Conservation (phyloP, 2,113 vertebrate species). For the Phocoena phocoena region DNA sequence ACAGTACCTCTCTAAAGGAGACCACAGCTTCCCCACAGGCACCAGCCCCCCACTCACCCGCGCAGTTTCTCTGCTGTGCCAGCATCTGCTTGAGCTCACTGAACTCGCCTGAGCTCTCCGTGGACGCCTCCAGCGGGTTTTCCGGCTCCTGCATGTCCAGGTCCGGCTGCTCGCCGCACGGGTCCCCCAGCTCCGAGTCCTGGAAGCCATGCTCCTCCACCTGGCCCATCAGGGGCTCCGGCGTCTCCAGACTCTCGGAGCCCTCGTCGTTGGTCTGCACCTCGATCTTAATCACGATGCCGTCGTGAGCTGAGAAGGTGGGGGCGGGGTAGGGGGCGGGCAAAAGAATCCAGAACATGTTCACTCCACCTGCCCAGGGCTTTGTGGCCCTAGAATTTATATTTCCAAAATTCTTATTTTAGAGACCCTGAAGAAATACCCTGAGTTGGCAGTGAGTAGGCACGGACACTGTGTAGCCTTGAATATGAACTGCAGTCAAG, state of each 20-base stretch:
- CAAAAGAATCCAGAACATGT: not conserved
- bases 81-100: conserved; percentile 79
- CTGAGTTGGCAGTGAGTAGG: not conserved
- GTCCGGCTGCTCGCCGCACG: conserved; percentile 68
- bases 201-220: conserved; percentile 77
- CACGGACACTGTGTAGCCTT: not conserved
- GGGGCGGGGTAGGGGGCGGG: not conserved
- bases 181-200: conserved; percentile 69
- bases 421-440: not conserved
- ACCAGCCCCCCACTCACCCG: conserved; percentile 36
- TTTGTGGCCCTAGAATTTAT: not conserved
- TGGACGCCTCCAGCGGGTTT: conserved; percentile 50
- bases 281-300: conserved; percentile 80
- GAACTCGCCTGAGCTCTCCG: conserved; percentile 64
- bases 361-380: not conserved
- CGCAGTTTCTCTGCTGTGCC: conserved; percentile 71
- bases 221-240: conserved; percentile 75
- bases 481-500: not conserved
- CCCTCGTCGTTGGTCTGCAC: conserved; percentile 79
- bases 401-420: not conserved
- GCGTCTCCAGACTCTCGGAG: conserved; percentile 69
- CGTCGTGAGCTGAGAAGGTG: conserved; percentile 66
- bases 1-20: not conserved
- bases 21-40: not conserved
- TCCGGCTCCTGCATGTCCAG: conserved; percentile 71